Base-by-base conservation (phyloP, 1,140 invertebrate species). In the Chionoecetes opilio region DNA sequence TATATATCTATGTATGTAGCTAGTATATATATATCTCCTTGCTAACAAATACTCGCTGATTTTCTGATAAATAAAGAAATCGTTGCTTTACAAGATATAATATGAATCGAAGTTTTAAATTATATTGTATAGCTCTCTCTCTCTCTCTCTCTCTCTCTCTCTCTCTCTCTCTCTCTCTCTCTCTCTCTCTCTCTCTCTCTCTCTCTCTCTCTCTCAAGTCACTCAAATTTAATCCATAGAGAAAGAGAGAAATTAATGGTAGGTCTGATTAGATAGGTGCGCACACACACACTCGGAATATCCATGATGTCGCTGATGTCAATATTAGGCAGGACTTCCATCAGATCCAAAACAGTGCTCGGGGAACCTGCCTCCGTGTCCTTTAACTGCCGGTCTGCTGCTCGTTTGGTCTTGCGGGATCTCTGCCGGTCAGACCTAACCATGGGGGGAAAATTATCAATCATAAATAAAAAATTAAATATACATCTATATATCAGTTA, bases 321-420 rank as follows among this genome's bases (percentile, higher is more conserved):
- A 14, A 14, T 14, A 53, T 97, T 97, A 1, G 97, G 97, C 86
- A 97, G 96, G 0, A 97, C 96, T 21, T 97, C 96, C 96, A 97
- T 97, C 37, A 97, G 96, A 38, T 97, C 97, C 92, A 97, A 92
- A 5, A 97, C 95, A 82, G 97, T 97, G 84, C 96, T 95, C 14
- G 97, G 96, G 11, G 96, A 96, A 1, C 96, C 96, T 3, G 96
- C 96, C 95, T 97, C 97, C 21, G 96, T 96, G 93, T 97, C 97
- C 96, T 97, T 97, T 41, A 97, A 96, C 46, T 96, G 96, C 21
- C 94, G 82, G 90, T 95, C 90, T 14, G 94, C 87, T 75, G 89
- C 89, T 35, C 96, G 94, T 95, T 96, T 26, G 26, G 41, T 94
- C 32, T 95, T 96, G 11, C 96, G 90, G 35, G 63, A n/a, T n/a